Evolutionary conservation across 2,797 vertebrate species (phyloP), one percentile per base, ranked within the genome.

Genomic region (Siniperca scherzeri): DNA sequence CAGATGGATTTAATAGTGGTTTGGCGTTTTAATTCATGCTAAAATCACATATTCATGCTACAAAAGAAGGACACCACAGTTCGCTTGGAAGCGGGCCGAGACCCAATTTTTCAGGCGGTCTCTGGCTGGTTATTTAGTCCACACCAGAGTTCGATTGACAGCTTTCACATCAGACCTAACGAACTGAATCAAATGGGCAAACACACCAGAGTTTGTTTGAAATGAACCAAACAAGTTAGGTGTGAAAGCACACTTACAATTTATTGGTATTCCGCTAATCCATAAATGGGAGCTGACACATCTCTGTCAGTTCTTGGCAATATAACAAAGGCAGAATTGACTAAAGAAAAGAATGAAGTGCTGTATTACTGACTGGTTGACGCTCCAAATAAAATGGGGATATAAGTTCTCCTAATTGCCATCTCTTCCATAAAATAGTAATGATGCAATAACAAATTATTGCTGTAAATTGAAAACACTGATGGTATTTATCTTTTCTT

Each of bases 291-390:
- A 59, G 55, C 25, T 30, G 55, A 59, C 25, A 59, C 70, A 36
- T n/a, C 55, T 62, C 50, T 44, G 62, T 33, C 52, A 12, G 40
- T 25, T 44, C 38, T 17, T 22, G 56, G 22, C 53, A 25, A 27
- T 21, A 10, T 33, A 46, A 77, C 30, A 50, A 77, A 30, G 55
- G 17, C 56, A 69, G 33, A 52, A 77, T 11, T 60, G 16, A 69
- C 21, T 6, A 7, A 44, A 33, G 7, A 14, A 74, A 21, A 38
- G 6, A 67, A 33, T 4, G 21, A 36, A n/a, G 25, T 1, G 48
- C 25, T 48, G 13, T 57, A 27, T 73, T 30, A 76, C 19, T 30
- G 40, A n/a, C 42, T 60, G 33, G 7, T 22, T 27, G 64, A 19
- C 3, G 3, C 42, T 30, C 27, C 59, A 70, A 46, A 62, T 70